Evolutionary conservation across 2,797 vertebrate genomes (phyloP), one percentile per base, ranked within the genome.

Genomic region (Eulemur coronatus): DNA sequence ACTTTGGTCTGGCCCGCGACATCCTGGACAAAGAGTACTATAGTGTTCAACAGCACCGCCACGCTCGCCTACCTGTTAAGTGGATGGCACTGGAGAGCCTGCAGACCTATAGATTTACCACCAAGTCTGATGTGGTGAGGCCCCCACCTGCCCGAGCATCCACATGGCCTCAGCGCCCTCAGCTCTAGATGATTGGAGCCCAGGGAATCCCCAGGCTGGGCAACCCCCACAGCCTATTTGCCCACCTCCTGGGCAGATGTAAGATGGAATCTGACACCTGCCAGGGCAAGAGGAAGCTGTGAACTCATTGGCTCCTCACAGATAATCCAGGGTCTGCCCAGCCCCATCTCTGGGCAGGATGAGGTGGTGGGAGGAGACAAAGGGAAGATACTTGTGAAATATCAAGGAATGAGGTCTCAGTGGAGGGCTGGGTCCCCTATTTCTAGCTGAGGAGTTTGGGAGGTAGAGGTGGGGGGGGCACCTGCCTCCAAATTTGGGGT

Each of bases 21-120:
- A 98, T 99, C 76, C 99, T 99, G 11, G 99, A 99, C 98, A 99
- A 99, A 97, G 99, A 99, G 72, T 99, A 99, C 98, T 99, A 99
- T 98, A 99, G 99, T 76, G 97, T 99, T 82, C 99, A 97, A 75
- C 99, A 98, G 93, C 99, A 99, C 96, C 99, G 98, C 94, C 99
- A 99, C 0, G 99, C 99, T 72, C 99, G 99, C 98, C 98, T 99
- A 24, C 99, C 99, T 0, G 99, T 99, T 94, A 99, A 99, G 94
- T 99, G 99, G 99, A 99, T 99, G 99, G 99, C 99, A 0, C 99
- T 99, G 18, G 99, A 99, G 98, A 99, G 99, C 97, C 98, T 99
- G 82, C 99, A 99, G 98, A 99, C 99, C 4, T 99, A 99, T 98
- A 99, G 99, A 96, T 99, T 99, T 97, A 99, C 99, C 89, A 99